These are phyloP conservation scores for Cristatella mucedo DNA, from an alignment of 2,888 invertebrate species.

Conservation along the genomic window DNA sequence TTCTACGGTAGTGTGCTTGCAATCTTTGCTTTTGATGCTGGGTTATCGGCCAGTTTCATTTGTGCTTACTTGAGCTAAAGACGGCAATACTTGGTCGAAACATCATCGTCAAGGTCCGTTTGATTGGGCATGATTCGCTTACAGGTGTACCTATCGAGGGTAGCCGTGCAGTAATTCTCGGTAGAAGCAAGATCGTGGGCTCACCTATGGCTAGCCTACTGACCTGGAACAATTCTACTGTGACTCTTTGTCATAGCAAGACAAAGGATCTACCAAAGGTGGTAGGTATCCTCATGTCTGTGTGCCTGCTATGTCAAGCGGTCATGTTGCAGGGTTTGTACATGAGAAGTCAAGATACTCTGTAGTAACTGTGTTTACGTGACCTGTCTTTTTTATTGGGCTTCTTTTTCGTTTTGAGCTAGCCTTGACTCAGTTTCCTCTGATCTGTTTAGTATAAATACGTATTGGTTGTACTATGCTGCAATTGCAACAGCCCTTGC, in stretches of 20 bases:
- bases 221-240: slow-evolving; percentile 90
- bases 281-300: slow-evolving; percentile 14
- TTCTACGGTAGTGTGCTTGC: too few species aligned
- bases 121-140: slow-evolving; percentile 34
- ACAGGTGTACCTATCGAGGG: slow-evolving; percentile 61
- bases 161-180: slow-evolving; percentile 75
- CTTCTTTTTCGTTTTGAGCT: too few species aligned
- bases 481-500: too few species aligned
- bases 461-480: not conserved
- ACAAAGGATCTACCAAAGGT: slow-evolving; percentile 54
- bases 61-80: too few species aligned
- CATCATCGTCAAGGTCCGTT: too few species aligned
- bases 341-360: not conserved
- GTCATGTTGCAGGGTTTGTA: too few species aligned
- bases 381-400: too few species aligned
- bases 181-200: slow-evolving; percentile 93
- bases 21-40: too few species aligned
- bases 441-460: not conserved
- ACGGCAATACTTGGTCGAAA: too few species aligned
- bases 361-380: too few species aligned
- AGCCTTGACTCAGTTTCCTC: not conserved
- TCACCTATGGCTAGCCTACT: slow-evolving; percentile 82
- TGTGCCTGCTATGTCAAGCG: too few species aligned
- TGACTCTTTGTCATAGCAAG: slow-evolving; percentile 88
- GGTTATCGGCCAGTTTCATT: too few species aligned